Percentiles rank a stretch among this genome's conserved stretches.
Conservation (phyloP, 2,113 vertebrate species). For the Ancistrus triradiatus region DNA sequence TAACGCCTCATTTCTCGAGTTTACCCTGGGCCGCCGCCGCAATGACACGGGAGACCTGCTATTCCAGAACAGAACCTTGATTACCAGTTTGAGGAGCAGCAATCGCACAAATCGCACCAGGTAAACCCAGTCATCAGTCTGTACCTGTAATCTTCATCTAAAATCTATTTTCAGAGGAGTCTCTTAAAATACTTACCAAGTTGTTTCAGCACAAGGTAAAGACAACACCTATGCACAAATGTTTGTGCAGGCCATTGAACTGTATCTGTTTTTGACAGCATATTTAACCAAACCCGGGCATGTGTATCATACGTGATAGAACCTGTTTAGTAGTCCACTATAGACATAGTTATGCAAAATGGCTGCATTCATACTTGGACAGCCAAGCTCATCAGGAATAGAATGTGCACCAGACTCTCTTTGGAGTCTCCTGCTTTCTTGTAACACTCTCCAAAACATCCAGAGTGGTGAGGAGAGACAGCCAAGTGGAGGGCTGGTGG, state of each 20-base stretch:
- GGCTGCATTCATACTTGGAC: constrained; percentile 17
- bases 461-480: constrained; percentile 29
- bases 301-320: too few species aligned
- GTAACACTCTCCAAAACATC: constrained; percentile 37
- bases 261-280: too few species aligned
- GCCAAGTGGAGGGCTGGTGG: constrained; percentile 37
- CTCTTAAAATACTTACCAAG: too few species aligned
- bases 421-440: constrained; percentile 23
- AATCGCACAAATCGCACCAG: constrained; percentile 86
- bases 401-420: constrained; percentile 47
- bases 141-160: neutral
- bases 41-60: constrained; percentile 74
- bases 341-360: too few species aligned
- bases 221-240: too few species aligned
- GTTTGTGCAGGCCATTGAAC: too few species aligned
- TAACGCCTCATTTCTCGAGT: constrained; percentile 80
- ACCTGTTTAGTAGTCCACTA: too few species aligned
- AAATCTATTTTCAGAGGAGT: neutral
- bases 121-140: constrained; percentile 56
- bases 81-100: constrained; percentile 55
- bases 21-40: constrained; percentile 65
- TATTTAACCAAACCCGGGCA: too few species aligned
- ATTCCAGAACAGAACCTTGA: constrained; percentile 72
- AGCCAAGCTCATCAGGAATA: constrained; percentile 39
- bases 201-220: too few species aligned